Evolutionary conservation across 2,797 vertebrate genomes (phyloP).

Genomic region (Sebastes melanostomus): DNA sequence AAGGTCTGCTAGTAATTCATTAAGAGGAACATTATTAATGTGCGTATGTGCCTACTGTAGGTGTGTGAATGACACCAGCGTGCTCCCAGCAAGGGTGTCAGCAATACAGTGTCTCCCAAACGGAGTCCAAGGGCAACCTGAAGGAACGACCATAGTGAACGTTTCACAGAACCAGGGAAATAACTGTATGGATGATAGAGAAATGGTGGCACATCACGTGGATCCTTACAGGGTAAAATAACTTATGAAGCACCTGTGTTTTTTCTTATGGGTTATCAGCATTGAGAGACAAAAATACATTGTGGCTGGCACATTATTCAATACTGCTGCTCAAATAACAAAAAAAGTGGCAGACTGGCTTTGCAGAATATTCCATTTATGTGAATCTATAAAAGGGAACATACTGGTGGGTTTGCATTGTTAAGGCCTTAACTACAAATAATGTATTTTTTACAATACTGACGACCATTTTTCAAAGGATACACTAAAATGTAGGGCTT

Average conservation of each 20-base stretch:
- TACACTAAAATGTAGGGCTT: too few species aligned
- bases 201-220: neutral
- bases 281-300: neutral
- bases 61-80: slow-evolving; percentile 3
- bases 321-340: neutral
- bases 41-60: slow-evolving; percentile 12
- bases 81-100: slow-evolving; percentile 43
- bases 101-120: slow-evolving; percentile 9
- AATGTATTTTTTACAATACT: neutral
- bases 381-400: neutral
- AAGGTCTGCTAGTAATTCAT: slow-evolving; percentile 78
- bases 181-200: slow-evolving; percentile 3
- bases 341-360: neutral
- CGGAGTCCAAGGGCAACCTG: slow-evolving; percentile 52
- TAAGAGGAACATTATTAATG: slow-evolving; percentile 69
- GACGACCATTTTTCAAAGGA: neutral
- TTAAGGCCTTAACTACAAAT: neutral
- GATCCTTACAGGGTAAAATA: neutral
- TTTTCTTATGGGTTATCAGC: neutral
- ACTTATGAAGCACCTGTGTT: neutral
- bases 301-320: neutral
- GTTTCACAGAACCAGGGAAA: neutral
- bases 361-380: neutral
- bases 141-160: neutral
- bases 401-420: neutral